phyloP scores from a whole-genome alignment of 23 tunicate genomes.

The Halocynthia roretzi region DNA sequence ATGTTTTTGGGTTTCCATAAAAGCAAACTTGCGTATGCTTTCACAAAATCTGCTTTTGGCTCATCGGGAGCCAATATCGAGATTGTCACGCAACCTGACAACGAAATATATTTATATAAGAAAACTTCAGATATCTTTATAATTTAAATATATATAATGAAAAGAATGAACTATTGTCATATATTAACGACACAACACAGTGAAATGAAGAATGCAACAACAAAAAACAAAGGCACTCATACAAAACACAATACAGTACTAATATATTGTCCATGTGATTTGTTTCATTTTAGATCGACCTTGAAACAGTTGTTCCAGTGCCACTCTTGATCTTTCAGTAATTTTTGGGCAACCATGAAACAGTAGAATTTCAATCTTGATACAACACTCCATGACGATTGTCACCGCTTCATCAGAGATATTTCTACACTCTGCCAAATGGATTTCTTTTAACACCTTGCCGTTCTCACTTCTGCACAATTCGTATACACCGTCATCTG shows the following conservation, averaged over 20 bases:
- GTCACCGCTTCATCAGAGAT: constrained; percentile 52
- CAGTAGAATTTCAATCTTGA: constrained; percentile 29
- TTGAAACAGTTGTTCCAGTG: constrained; percentile 11
- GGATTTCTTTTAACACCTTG: constrained; percentile 39
- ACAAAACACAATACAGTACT: background rate
- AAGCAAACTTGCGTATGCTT: too few relatives aligned
- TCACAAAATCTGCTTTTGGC: too few relatives aligned
- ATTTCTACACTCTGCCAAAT: constrained; percentile 43
- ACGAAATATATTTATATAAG: too few relatives aligned
- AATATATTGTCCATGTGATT: constrained; percentile 76
- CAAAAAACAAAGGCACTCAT: too few relatives aligned
- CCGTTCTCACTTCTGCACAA: constrained; percentile 30
- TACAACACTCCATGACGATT: constrained; percentile 27
- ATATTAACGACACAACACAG: too few relatives aligned
- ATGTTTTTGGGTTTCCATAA: too few relatives aligned
- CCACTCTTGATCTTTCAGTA: constrained; percentile 27
- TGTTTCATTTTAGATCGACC: constrained; percentile 29
- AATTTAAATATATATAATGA: too few relatives aligned
- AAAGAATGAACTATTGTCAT: too few relatives aligned
- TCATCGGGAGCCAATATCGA: too few relatives aligned
- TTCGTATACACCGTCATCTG: constrained; percentile 49
- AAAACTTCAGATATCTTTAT: too few relatives aligned
- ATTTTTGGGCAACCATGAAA: constrained; percentile 71
- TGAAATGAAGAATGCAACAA: too few relatives aligned
- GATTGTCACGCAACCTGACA: too few relatives aligned